These are phyloP conservation scores for Lonchura striata DNA, from an alignment of 2,113 vertebrate species.

Conservation along the genomic window DNA sequence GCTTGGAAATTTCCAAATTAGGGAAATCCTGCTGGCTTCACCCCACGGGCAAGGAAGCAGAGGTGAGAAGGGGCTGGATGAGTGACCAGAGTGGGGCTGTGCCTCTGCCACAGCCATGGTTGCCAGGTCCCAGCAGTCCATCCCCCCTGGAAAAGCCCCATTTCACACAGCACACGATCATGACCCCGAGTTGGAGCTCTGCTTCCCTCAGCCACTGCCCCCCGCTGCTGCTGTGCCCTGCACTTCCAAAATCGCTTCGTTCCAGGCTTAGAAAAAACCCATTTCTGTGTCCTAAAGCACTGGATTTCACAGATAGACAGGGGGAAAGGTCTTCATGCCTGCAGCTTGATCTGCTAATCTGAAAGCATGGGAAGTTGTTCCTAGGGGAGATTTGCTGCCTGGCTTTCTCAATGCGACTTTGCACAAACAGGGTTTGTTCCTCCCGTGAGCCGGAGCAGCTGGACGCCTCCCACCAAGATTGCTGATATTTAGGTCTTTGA, in stretches of 20 bases:
- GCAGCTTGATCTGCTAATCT: constrained; percentile 23
- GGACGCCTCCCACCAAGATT: constrained; percentile 48
- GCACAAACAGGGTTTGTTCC: background rate
- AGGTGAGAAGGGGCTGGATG: background rate
- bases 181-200: background rate
- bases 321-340: constrained; percentile 10
- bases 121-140: background rate
- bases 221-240: background rate
- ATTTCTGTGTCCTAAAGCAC: background rate
- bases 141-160: background rate
- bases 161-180: background rate
- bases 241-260: constrained; percentile 39
- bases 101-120: background rate
- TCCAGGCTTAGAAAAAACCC: constrained; percentile 43
- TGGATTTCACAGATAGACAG: background rate
- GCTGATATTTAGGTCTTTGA: constrained; percentile 5
- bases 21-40: background rate
- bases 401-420: background rate
- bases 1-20: background rate
- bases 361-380: constrained; percentile 19
- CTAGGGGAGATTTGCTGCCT: background rate
- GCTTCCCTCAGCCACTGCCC: background rate
- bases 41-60: background rate
- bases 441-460: background rate
- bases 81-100: background rate